A percentile compares a stretch with the other conserved stretches of the same genome.
phyloP scores from a whole-genome alignment of 2,113 vertebrate species.

The Corydoras maculifer region DNA sequence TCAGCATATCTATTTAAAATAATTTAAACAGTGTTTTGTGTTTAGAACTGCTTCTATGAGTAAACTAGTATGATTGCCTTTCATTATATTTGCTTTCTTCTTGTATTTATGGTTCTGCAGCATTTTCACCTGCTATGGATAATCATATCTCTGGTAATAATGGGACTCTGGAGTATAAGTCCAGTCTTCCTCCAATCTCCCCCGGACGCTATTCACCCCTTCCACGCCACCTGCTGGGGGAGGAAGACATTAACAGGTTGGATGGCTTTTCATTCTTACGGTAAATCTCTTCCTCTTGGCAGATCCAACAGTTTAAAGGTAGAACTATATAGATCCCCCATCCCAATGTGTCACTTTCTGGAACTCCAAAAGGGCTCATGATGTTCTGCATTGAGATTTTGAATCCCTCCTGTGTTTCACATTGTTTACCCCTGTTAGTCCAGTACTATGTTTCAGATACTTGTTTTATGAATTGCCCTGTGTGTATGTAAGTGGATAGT shows the following conservation, averaged over 20 bases:
- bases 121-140: slow-evolving; percentile 90
- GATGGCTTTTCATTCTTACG: slow-evolving; percentile 74
- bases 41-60: too few relatives aligned
- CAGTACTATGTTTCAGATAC: not conserved
- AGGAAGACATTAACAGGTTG: slow-evolving; percentile 96
- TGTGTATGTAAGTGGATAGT: not conserved
- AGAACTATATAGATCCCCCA: slow-evolving; percentile 37
- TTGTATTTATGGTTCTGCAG: slow-evolving; percentile 47
- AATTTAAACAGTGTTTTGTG: too few relatives aligned
- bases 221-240: slow-evolving; percentile 88
- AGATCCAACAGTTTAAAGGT: slow-evolving; percentile 51
- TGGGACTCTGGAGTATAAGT: slow-evolving; percentile 92
- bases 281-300: slow-evolving; percentile 59
- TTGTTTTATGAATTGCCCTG: slow-evolving; percentile 5
- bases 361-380: slow-evolving; percentile 27
- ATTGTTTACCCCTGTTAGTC: slow-evolving; percentile 18
- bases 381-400: slow-evolving; percentile 41
- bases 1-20: too few relatives aligned
- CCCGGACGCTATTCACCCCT: slow-evolving; percentile 90
- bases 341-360: slow-evolving; percentile 39
- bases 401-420: slow-evolving; percentile 9
- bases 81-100: slow-evolving; percentile 38
- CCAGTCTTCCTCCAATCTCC: slow-evolving; percentile 80
- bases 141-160: slow-evolving; percentile 90
- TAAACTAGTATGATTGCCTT: too few relatives aligned